Evolutionary conservation across 2,888 invertebrate species (phyloP).

Genomic region (Epirrhoe tristata): DNA sequence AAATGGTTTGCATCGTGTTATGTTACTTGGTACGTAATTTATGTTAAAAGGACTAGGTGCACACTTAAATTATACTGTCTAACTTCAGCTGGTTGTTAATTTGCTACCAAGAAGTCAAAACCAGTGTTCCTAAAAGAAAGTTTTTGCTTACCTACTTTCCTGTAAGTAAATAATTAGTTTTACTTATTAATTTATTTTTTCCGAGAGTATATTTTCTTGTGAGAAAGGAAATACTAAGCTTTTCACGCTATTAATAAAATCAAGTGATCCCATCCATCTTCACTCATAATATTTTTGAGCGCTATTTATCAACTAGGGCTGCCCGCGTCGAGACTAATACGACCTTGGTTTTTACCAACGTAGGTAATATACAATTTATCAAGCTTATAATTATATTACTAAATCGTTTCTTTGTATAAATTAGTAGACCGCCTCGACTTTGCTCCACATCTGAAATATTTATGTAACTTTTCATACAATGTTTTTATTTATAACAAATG

Average conservation of each 20-base stretch:
- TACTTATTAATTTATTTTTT: neutral
- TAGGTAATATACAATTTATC: too few relatives aligned
- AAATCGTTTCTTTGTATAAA: too few relatives aligned
- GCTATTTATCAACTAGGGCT: slow-evolving; percentile 16
- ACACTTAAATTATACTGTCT: slow-evolving; percentile 20
- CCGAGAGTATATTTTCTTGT: slow-evolving; percentile 2
- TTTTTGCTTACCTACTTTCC: too few relatives aligned
- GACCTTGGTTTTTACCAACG: neutral
- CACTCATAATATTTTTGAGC: slow-evolving; percentile 26
- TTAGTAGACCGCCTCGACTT: too few relatives aligned
- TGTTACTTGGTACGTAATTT: slow-evolving; percentile 38
- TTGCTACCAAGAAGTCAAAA: neutral
- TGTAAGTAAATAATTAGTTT: too few relatives aligned
- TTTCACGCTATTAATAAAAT: slow-evolving; percentile 24
- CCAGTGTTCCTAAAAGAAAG: neutral
- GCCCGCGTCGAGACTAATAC: neutral
- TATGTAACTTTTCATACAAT: too few relatives aligned
- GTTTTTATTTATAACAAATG: too few relatives aligned
- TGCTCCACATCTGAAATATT: too few relatives aligned
- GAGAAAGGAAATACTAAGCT: slow-evolving; percentile 8
- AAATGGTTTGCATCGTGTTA: slow-evolving; percentile 51
- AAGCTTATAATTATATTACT: too few relatives aligned
- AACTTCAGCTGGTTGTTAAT: slow-evolving; percentile 13
- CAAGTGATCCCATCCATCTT: slow-evolving; percentile 15
- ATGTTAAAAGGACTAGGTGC: slow-evolving; percentile 23